Evolutionary conservation across 2,888 invertebrate species (phyloP), one percentile per base, ranked within the genome.

Genomic region (Prionchulus punctatus): DNA sequence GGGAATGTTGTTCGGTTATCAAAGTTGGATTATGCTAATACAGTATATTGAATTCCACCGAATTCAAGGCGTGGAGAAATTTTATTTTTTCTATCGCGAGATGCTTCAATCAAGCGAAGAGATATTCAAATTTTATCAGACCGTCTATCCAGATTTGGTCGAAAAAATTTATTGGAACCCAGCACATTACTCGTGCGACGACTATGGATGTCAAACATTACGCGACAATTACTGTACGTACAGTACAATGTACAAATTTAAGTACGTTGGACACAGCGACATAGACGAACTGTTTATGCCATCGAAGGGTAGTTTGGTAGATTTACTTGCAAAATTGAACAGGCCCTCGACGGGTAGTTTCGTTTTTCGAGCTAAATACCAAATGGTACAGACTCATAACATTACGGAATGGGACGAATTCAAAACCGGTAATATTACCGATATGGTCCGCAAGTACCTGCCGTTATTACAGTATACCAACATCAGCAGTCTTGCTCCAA

Each of bases 221-320:
- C 45, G 45, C 45, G 23, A 12, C 45, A 45, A 45, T 45, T 45
- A 45, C 23, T 45, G 45, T 23, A n/a, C 45, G 23, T 45, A 45
- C 45, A 45, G 4, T 45, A n/a, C 23, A 45, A 45, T 45, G 45
- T 23, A 45, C 23, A 45, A 45, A 23, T 45, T n/a, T 23, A 45
- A 45, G 23, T 45, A n/a, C 45, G 45, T 45, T 4, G 45, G 18
- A 23, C 4, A 45, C 23, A 45, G 23, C 23, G 45, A 45, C 23
- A n/a, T n/a, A 12, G 45, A 45, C 45, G 45, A 45, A 45, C 23
- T 45, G 45, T 45, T 45, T 23, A n/a, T n/a, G 12, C 45, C 45
- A 23, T 12, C 45, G 45, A n/a, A 45, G 12, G 23, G 4, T 23
- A 45, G 18, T 45, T 45, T 45, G 23, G 4, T 45, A 7, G 45